Base-by-base conservation (phyloP, 2,113 vertebrate species). In the Embiotoca jacksoni region DNA sequence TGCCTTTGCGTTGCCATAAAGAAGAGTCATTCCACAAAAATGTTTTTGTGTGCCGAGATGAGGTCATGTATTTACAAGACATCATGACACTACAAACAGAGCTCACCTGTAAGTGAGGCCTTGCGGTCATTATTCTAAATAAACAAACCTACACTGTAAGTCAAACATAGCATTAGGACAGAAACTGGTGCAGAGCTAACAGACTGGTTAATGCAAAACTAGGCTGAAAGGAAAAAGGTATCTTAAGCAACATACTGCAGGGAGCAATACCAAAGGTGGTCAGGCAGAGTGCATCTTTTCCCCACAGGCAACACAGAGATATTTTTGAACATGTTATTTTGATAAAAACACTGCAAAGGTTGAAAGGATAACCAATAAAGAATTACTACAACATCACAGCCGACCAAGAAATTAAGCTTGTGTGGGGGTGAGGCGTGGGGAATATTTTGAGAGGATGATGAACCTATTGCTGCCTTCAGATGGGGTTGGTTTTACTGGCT, bases 21-120 rank as follows among this genome's bases (percentile, higher is more conserved):
- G 1, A 3, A 11, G 41, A 53, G 35, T 85, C 69, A 86, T 79
- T 54, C 31, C n/a, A 82, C 61, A 85, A 82, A 88, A 78, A 72
- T 36, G 30, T 60, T 69, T 73, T 46, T 71, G 75, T 52, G 15
- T 15, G 4, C 16, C 4, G 16, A 64, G 62, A 71, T 78, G 57
- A 57, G 57, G n/a, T 56, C 11, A n/a, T 76, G 66, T 83, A 80
- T 86, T 81, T 57, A 59, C 50, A 39, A 49, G 32, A 59, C 1
- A 7, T 57, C 54, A 66, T 10, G 5, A 50, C 66, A 71, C 16
- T 75, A 61, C 33, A 30, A 59, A 52, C 41, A 49, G 13, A 70
- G 55, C 54, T 44, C 14, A 32, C 23, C 5, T 49, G 35, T 30
- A 47, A n/a, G 47, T 52, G 6, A 37, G 36, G 36, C 36, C 47